Percentiles rank a stretch among this genome's conserved stretches.
Conservation (phyloP, 2,888 invertebrate genomes). For the Cantharis flavilabris region DNA sequence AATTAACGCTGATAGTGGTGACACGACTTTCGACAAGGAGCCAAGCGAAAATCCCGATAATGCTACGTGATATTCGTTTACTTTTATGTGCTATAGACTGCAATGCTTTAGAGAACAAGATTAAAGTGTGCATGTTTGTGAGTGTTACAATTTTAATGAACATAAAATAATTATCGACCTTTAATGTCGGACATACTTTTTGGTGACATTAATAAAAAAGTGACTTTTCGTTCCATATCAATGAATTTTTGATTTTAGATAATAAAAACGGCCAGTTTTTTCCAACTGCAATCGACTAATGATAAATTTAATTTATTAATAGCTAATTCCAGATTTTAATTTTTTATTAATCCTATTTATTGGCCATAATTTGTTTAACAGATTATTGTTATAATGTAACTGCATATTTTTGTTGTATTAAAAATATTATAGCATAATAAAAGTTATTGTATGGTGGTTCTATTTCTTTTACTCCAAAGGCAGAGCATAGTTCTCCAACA, state of each 20-base stretch:
- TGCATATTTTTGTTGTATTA: not conserved
- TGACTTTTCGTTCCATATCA: not conserved
- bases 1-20: conserved; percentile 33
- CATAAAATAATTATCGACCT: not conserved
- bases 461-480: not conserved
- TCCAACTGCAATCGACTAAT: not conserved
- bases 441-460: not conserved
- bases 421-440: not conserved
- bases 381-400: not conserved
- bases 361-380: not conserved
- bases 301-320: not conserved
- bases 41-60: conserved; percentile 50
- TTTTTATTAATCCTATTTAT: not conserved
- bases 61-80: conserved; percentile 47
- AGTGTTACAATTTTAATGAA: not conserved
- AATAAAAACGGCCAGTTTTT: not conserved
- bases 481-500: not conserved
- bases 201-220: not conserved
- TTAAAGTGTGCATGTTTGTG: conserved; percentile 11
- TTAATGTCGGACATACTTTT: not conserved
- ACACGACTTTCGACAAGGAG: conserved; percentile 48
- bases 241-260: not conserved
- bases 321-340: not conserved
- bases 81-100: conserved; percentile 39
- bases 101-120: conserved; percentile 40